Evolutionary conservation across 2,113 vertebrate species (phyloP).

Genomic region (Psammodynastes pulverulentus): DNA sequence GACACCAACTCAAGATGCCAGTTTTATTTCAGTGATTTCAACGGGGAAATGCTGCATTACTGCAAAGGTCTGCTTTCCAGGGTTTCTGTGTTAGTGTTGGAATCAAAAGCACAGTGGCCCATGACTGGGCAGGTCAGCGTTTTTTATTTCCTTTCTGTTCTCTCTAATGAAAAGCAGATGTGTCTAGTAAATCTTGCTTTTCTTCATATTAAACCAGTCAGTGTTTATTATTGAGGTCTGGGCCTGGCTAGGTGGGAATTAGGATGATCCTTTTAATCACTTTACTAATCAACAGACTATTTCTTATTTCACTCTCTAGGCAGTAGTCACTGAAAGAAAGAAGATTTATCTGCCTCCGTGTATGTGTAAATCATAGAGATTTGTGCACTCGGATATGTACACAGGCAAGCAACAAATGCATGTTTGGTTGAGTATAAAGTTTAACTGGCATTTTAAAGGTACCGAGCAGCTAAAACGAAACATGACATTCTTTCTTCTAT

Average conservation of each 20-base stretch:
- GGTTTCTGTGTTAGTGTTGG: slow-evolving; percentile 40
- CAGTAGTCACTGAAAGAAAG: slow-evolving; percentile 51
- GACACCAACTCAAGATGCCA: slow-evolving; percentile 22
- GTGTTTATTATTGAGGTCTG: slow-evolving; percentile 74
- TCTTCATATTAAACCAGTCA: slow-evolving; percentile 71
- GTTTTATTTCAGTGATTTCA: slow-evolving; percentile 51
- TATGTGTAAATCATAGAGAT: slow-evolving; percentile 24
- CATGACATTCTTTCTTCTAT: not conserved
- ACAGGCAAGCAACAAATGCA: slow-evolving; percentile 5
- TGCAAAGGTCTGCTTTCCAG: slow-evolving; percentile 50
- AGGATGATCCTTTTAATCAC: slow-evolving; percentile 73
- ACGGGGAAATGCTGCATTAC: slow-evolving; percentile 29
- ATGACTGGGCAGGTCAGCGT: slow-evolving; percentile 75
- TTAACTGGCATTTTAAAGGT: not conserved
- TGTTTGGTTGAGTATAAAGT: not conserved
- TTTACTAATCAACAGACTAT: slow-evolving; percentile 72
- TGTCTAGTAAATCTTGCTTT: slow-evolving; percentile 71
- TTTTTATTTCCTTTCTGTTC: slow-evolving; percentile 77
- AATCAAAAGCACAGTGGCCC: slow-evolving; percentile 68
- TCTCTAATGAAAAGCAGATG: slow-evolving; percentile 84
- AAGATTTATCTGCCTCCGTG: slow-evolving; percentile 52
- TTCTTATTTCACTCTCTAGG: slow-evolving; percentile 66
- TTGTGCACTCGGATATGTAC: slow-evolving; percentile 16
- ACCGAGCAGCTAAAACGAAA: not conserved
- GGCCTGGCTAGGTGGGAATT: slow-evolving; percentile 70